Percentiles rank a stretch among this genome's conserved stretches.
Evolutionary conservation across 1,140 invertebrate genomes (phyloP).

Genomic region (Augochlora pura): DNA sequence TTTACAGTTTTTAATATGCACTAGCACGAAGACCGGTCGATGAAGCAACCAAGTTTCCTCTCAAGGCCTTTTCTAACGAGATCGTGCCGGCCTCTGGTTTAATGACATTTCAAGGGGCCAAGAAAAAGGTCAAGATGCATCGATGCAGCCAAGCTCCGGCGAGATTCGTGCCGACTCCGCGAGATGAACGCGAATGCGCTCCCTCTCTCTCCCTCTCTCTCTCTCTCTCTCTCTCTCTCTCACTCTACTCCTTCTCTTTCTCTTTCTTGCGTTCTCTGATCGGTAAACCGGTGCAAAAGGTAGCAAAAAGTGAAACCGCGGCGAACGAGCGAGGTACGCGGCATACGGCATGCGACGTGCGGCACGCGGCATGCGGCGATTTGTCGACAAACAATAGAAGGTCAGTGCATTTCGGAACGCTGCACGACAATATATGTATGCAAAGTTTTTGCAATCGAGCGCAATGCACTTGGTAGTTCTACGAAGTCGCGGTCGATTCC

Average conservation of each 20-base stretch:
- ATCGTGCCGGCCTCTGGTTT: slow-evolving; percentile 52
- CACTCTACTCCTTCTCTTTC: background rate
- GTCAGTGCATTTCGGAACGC: slow-evolving; percentile 62
- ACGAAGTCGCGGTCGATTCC: background rate
- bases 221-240: background rate
- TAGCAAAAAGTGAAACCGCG: slow-evolving; percentile 43
- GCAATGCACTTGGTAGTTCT: slow-evolving; percentile 12
- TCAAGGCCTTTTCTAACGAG: slow-evolving; percentile 39
- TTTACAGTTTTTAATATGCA: background rate
- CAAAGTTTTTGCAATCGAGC: slow-evolving; percentile 55
- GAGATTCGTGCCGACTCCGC: slow-evolving; percentile 43
- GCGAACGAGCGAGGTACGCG: slow-evolving; percentile 11
- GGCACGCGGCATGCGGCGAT: slow-evolving; percentile 24
- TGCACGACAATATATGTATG: slow-evolving; percentile 21
- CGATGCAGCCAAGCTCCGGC: slow-evolving; percentile 15
- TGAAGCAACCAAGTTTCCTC: slow-evolving; percentile 18
- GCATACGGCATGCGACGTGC: no score
- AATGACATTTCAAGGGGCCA: slow-evolving; percentile 61
- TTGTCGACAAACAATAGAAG: slow-evolving; percentile 67
- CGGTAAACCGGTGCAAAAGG: slow-evolving; percentile 49
- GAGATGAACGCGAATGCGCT: slow-evolving; percentile 31
- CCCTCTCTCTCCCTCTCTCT: background rate
- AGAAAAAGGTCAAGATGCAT: slow-evolving; percentile 62
- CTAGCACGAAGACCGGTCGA: background rate
- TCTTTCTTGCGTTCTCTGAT: slow-evolving; percentile 26